phyloP scores from a whole-genome alignment of 2,113 vertebrate genomes.

The Dolichotis patagonum region DNA sequence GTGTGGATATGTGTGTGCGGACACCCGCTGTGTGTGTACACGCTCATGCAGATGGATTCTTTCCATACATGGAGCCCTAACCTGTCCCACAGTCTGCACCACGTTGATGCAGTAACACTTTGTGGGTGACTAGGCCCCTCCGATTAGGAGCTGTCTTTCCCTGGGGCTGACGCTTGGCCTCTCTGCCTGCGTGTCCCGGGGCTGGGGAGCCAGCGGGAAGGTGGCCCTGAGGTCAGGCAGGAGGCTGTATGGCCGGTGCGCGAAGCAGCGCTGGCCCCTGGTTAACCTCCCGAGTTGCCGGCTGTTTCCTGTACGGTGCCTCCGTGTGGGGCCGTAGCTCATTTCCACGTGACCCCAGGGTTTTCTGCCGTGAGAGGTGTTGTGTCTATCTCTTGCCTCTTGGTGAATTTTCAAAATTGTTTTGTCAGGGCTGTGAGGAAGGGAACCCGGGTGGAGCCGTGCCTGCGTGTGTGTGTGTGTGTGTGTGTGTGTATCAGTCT shows the following conservation, averaged over 20 bases:
- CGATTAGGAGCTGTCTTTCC: background rate
- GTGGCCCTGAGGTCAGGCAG: background rate
- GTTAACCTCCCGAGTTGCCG: too few species aligned
- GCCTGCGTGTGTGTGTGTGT: too few species aligned
- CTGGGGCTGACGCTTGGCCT: background rate
- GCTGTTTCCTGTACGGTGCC: too few species aligned
- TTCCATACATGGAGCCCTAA: too few species aligned
- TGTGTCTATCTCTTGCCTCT: background rate
- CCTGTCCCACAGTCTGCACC: background rate
- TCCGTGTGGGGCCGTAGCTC: fast-evolving
- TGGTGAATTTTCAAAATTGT: background rate
- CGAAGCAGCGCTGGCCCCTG: background rate
- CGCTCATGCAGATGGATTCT: background rate
- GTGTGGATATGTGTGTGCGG: too few species aligned
- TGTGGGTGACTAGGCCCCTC: background rate
- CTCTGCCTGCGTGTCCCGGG: background rate
- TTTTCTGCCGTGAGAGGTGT: background rate
- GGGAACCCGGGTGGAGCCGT: background rate
- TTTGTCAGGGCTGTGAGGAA: background rate
- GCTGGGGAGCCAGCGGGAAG: background rate
- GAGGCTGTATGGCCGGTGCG: background rate
- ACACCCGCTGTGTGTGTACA: background rate
- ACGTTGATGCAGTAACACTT: background rate
- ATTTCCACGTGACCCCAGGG: background rate
- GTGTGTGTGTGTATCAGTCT: too few species aligned